A percentile compares a stretch with the other conserved stretches of the same genome.
Conservation (phyloP, 2,888 invertebrate genomes). For the Globia sparganii region DNA sequence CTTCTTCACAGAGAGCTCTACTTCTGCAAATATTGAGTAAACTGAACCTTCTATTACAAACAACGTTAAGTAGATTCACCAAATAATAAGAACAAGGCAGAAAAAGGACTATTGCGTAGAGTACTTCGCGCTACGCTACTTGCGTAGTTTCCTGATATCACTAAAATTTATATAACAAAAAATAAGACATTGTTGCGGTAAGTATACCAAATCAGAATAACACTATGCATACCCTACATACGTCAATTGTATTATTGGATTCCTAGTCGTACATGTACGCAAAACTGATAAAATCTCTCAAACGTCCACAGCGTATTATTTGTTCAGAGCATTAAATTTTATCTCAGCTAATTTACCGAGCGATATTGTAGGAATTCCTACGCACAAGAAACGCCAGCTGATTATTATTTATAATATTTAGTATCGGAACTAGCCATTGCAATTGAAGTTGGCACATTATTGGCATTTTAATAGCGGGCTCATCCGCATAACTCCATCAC, state of each 20-base stretch:
- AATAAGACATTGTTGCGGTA: neutral
- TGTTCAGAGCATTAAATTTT: slow-evolving; percentile 56
- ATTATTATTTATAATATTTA: slow-evolving; percentile 75
- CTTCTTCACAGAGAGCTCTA: neutral
- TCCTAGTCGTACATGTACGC: slow-evolving; percentile 1
- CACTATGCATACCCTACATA: slow-evolving; percentile 12
- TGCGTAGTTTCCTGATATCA: neutral
- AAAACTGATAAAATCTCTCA: slow-evolving; percentile 39
- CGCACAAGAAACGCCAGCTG: slow-evolving; percentile 75
- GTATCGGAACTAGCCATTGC: slow-evolving; percentile 78
- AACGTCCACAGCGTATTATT: slow-evolving; percentile 43
- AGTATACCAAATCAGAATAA: slow-evolving; percentile 16
- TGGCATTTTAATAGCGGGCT: slow-evolving; percentile 84
- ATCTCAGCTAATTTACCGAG: slow-evolving; percentile 54
- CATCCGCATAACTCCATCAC: slow-evolving; percentile 84
- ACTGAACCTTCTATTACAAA: neutral
- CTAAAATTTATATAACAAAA: neutral
- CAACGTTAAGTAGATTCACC: neutral
- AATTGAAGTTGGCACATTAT: slow-evolving; percentile 84
- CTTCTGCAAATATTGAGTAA: neutral
- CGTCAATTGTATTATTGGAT: slow-evolving; percentile 21
- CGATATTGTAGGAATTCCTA: slow-evolving; percentile 67
- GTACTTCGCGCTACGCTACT: neutral
- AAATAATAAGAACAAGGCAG: neutral
- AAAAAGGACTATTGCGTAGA: neutral